Percentiles rank a stretch among this genome's conserved stretches.
Evolutionary conservation across 2,797 vertebrate species (phyloP).

Genomic region (Paramormyrops hopkinsi): DNA sequence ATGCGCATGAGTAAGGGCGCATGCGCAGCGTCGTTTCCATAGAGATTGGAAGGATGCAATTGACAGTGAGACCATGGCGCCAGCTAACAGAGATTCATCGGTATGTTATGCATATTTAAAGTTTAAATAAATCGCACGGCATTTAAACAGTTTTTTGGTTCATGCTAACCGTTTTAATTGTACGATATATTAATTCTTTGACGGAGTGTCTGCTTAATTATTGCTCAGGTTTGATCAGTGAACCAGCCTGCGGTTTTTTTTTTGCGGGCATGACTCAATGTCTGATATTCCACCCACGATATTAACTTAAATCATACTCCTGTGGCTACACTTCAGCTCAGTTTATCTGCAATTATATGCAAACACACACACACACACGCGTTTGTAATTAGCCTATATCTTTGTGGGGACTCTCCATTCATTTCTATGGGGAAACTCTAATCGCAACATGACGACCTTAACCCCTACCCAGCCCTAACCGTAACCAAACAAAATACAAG

Average conservation of each 20-base stretch:
- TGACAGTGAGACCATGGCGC: constrained; percentile 9
- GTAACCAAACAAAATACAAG: no score
- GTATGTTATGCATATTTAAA: constrained; percentile 1
- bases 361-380: not conserved
- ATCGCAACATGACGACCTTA: not conserved
- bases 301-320: not conserved
- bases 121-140: not conserved
- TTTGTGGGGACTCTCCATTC: not conserved
- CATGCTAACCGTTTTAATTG: not conserved
- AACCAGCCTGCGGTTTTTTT: not conserved
- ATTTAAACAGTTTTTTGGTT: not conserved
- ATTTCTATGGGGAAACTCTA: not conserved
- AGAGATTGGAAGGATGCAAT: constrained; percentile 32
- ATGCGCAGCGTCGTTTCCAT: constrained; percentile 32
- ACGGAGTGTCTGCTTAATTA: not conserved
- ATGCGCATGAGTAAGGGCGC: not conserved
- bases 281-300: not conserved
- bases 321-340: not conserved
- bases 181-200: not conserved
- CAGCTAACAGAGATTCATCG: not conserved
- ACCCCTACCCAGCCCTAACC: not conserved
- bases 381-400: not conserved
- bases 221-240: not conserved
- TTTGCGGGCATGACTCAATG: not conserved
- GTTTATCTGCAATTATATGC: not conserved